Conservation (phyloP, 2,797 vertebrate species). For the Acipenser oxyrinchus region DNA sequence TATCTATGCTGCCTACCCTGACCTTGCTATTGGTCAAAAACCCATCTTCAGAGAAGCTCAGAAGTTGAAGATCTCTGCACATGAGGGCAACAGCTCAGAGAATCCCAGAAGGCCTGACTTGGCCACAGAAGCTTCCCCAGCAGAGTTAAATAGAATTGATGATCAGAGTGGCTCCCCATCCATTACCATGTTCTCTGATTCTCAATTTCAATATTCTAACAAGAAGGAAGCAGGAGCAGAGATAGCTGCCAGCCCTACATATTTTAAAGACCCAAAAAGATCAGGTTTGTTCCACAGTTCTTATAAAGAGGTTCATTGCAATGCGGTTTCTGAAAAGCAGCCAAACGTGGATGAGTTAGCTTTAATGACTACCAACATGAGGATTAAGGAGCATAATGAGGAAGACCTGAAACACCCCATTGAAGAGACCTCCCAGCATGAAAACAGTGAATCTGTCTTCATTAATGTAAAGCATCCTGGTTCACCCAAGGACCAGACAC, state of each 20-base stretch:
- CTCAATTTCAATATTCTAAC: conserved; percentile 9
- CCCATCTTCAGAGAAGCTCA: conserved; percentile 39
- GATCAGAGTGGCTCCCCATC: conserved; percentile 41
- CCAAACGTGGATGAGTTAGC: conserved; percentile 27
- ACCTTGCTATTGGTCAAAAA: conserved; percentile 61
- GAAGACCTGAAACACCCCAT: conserved; percentile 39
- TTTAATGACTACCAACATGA: conserved; percentile 41
- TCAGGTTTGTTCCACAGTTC: conserved; percentile 17
- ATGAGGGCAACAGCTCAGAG: conserved; percentile 11
- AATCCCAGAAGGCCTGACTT: conserved; percentile 4
- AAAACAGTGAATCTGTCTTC: conserved; percentile 22
- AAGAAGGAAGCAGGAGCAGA: background rate
- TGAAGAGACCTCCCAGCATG: conserved; percentile 43
- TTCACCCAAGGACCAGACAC: conserved; percentile 7
- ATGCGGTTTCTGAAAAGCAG: background rate
- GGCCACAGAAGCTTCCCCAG: conserved; percentile 15
- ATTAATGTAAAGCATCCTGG: conserved; percentile 9
- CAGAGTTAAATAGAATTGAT: background rate
- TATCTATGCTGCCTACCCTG: conserved; percentile 59
- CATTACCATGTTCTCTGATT: conserved; percentile 37
- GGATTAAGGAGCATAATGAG: conserved; percentile 28
- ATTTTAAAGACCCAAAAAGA: conserved; percentile 12
- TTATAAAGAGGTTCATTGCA: background rate
- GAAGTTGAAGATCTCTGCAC: conserved; percentile 18
- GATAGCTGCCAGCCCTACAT: conserved; percentile 20